Conservation (phyloP, 2,113 vertebrate species). For the Salvelinus namaycush region DNA sequence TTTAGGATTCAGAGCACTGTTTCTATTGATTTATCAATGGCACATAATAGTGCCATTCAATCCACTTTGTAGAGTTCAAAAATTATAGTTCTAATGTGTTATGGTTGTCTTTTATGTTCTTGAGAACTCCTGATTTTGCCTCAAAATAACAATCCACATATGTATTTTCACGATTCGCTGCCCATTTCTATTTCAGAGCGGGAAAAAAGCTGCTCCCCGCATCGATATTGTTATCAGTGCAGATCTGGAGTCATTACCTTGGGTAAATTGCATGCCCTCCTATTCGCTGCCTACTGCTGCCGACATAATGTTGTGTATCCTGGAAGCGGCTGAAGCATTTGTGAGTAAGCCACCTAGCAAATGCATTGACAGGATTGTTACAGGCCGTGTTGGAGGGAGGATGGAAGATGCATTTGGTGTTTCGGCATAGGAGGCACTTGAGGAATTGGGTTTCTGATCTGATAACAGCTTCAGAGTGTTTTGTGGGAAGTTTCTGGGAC, state of each 20-base stretch:
- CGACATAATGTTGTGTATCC: slow-evolving; percentile 30
- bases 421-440: slow-evolving; percentile 60
- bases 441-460: slow-evolving; percentile 70
- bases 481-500: slow-evolving; percentile 65
- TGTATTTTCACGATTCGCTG: neutral
- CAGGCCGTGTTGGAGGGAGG: slow-evolving; percentile 35
- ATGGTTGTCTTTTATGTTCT: too few species aligned
- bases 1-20: too few species aligned
- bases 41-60: too few species aligned
- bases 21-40: too few species aligned
- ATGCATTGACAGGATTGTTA: slow-evolving; percentile 41
- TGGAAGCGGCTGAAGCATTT: slow-evolving; percentile 36
- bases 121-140: neutral
- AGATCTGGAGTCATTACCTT: slow-evolving; percentile 15
- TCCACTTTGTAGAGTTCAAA: too few species aligned
- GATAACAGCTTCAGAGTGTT: slow-evolving; percentile 62
- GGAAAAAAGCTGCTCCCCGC: neutral
- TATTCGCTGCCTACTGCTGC: slow-evolving; percentile 14
- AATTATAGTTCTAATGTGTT: too few species aligned
- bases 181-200: slow-evolving; percentile 6
- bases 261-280: slow-evolving; percentile 37
- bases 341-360: slow-evolving; percentile 51
- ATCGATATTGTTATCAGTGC: slow-evolving; percentile 7
- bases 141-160: neutral
- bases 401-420: slow-evolving; percentile 61